A percentile compares a stretch with the other conserved stretches of the same genome.
These are phyloP conservation scores for Paramacrobiotus metropolitanus DNA, from an alignment of 1,140 invertebrate genomes.

Conservation along the genomic window DNA sequence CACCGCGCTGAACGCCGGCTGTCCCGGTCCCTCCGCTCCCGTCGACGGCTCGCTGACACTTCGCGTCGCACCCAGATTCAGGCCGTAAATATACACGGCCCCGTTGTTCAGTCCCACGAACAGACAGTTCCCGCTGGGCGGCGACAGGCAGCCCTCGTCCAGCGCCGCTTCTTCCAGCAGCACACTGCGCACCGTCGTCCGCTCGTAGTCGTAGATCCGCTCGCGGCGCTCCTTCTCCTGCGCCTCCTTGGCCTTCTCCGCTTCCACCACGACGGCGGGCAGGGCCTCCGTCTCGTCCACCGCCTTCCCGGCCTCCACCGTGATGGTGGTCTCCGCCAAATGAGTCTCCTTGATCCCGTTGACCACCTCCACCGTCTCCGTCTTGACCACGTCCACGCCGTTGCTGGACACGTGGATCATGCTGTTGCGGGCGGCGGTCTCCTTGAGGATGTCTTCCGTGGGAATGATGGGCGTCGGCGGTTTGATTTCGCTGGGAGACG, in stretches of 20 bases:
- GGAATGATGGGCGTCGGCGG: neutral
- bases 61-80: too few species aligned
- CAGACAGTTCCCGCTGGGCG: conserved; percentile 21
- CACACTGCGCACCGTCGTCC: too few species aligned
- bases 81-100: conserved; percentile 66
- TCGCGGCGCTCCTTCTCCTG: too few species aligned
- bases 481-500: neutral
- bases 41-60: conserved; percentile 32
- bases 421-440: too few species aligned
- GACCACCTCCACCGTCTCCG: neutral
- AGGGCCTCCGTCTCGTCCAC: neutral
- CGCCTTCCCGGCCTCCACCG: neutral
- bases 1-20: conserved; percentile 17
- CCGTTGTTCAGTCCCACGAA: conserved; percentile 91
- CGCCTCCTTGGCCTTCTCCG: too few species aligned
- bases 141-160: too few species aligned
- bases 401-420: neutral
- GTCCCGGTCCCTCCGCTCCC: neutral
- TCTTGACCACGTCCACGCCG: neutral
- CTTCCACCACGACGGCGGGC: too few species aligned
- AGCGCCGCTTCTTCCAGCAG: too few species aligned
- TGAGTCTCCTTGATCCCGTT: neutral
- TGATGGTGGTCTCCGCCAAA: neutral
- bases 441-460: neutral
- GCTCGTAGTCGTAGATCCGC: too few species aligned